Evolutionary conservation across 2,888 invertebrate species (phyloP), one percentile per base, ranked within the genome.

Genomic region (Pyrrhosoma nymphula): DNA sequence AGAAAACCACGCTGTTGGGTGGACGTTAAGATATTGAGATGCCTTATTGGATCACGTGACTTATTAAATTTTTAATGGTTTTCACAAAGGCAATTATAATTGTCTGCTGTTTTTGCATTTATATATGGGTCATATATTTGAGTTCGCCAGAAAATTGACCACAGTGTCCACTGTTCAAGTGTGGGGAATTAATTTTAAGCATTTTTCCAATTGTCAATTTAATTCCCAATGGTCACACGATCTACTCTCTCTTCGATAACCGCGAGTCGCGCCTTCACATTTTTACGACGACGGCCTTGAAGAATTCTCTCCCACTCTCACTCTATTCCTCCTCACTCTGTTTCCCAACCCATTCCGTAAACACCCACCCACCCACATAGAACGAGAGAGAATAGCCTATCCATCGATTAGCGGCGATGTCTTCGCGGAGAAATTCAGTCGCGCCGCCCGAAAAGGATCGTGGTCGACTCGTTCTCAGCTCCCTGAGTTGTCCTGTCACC

Each of bases 331-430:
- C n/a, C 30, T 35, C 82, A 35, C 82, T 30, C 35, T 35, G 35
- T 82, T 82, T 82, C 82, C 82, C 82, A 35, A 82, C 35, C 1
- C 82, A 35, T 82, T 82, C 35, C 82, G 30, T 82, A 35, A 30
- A 35, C 82, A 35, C 14, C 69, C 69, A n/a, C 47, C 47, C 69
- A 69, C 69, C 69, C 26, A 26, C 69, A n/a, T 20, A 20, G 60
- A 26, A 69, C 8, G 47, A 47, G 47, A 47, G 47, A 47, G 47
- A 47, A 47, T 60, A 60, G 2, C 60, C 60, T 35, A 35, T 16
- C 35, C 82, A 35, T 82, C 82, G 82, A 82, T 82, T 82, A 82
- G 82, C 82, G 82, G 82, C 82, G 30, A 4, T 82, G 82, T 82
- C 82, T 60, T 20, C 47, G 30, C 82, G 82, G 82, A 26, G 82